phyloP scores from a whole-genome alignment of 2,113 vertebrate species.

The Cisticola juncidis region DNA sequence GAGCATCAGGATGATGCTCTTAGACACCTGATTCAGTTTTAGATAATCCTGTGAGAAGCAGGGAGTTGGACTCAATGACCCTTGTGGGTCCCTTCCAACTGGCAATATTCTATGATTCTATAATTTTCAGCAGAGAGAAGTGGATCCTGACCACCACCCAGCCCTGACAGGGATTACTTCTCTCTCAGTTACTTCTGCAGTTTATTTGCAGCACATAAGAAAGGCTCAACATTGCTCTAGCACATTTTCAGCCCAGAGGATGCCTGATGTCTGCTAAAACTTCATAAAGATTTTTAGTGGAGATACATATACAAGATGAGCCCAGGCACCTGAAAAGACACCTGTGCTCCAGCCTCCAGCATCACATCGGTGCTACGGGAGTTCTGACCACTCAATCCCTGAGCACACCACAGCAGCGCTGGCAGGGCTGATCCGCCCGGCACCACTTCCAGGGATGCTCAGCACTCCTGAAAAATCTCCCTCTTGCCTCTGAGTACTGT shows the following conservation, averaged over 20 bases:
- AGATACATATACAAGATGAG: neutral
- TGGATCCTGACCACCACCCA: neutral
- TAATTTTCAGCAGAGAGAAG: neutral
- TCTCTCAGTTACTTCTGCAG: neutral
- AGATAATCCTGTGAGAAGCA: neutral
- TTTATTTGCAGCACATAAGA: neutral
- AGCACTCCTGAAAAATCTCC: neutral
- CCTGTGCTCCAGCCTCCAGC: neutral
- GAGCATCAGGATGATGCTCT: neutral
- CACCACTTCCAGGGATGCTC: neutral
- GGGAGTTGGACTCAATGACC: neutral
- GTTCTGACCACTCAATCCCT: fast-evolving
- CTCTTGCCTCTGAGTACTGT: fast-evolving
- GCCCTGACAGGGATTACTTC: neutral
- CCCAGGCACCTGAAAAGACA: neutral
- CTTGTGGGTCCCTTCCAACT: neutral
- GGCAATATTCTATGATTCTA: neutral
- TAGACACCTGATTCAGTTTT: neutral
- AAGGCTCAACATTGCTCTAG: neutral
- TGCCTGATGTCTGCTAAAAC: neutral
- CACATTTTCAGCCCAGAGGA: neutral
- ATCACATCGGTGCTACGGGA: fast-evolving
- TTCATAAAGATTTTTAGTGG: neutral
- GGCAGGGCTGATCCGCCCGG: fast-evolving
- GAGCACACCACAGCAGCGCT: neutral